A percentile compares a stretch with the other conserved stretches of the same genome.
phyloP scores from a whole-genome alignment of 2,113 vertebrate species.

The Xiphias gladius region DNA sequence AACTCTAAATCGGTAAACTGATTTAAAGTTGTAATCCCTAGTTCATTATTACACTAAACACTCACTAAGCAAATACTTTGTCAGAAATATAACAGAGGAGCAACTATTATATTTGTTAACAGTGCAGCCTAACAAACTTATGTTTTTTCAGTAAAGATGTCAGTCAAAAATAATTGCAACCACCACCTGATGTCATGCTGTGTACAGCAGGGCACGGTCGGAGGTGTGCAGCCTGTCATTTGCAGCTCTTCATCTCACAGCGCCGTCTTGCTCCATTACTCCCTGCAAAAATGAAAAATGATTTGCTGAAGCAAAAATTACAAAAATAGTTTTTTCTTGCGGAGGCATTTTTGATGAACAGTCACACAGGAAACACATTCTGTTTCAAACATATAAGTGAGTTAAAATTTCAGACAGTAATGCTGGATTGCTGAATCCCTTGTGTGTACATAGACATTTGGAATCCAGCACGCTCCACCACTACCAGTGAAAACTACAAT shows the following conservation, averaged over 20 bases:
- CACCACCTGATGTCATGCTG: background rate
- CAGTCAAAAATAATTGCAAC: background rate
- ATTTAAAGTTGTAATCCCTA: too few relatives aligned
- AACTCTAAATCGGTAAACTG: too few relatives aligned
- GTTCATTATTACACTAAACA: too few relatives aligned
- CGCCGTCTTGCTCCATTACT: too few relatives aligned
- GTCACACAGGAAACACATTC: background rate
- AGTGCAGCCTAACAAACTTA: background rate
- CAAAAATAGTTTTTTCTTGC: background rate
- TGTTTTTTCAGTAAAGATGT: background rate
- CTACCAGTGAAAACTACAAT: too few relatives aligned
- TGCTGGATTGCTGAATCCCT: too few relatives aligned
- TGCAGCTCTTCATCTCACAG: background rate
- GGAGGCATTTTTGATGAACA: too few relatives aligned
- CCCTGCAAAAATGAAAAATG: too few relatives aligned
- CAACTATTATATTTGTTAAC: background rate
- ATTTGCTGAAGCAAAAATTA: background rate
- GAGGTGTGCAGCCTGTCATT: background rate
- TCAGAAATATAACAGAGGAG: background rate
- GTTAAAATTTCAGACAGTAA: background rate
- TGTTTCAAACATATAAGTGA: background rate
- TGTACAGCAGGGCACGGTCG: too few relatives aligned
- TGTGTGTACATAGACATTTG: too few relatives aligned
- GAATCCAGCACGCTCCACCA: too few relatives aligned
- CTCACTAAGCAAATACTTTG: background rate